Percentiles rank a stretch among this genome's conserved stretches.
Evolutionary conservation across 2,888 invertebrate genomes (phyloP).

Genomic region (Noctua comes): DNA sequence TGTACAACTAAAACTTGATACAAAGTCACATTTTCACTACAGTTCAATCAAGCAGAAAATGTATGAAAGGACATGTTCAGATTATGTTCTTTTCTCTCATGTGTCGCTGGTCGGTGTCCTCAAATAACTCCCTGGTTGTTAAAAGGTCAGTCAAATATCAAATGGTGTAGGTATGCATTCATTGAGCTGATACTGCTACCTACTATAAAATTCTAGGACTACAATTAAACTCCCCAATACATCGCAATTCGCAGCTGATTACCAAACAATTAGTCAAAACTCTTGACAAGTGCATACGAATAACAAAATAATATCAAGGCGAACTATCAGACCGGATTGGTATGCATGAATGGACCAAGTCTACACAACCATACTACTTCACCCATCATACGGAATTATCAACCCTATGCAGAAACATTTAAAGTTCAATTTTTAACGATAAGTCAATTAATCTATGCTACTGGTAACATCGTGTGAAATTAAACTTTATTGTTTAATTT

Average conservation of each 20-base stretch:
- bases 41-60: neutral
- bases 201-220: neutral
- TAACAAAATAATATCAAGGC: constrained; percentile 68
- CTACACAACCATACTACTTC: constrained; percentile 43
- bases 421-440: constrained; percentile 22
- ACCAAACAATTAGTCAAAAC: constrained; percentile 62
- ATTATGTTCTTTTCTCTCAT: neutral
- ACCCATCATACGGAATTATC: constrained; percentile 8
- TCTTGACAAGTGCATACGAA: constrained; percentile 63
- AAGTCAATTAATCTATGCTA: constrained; percentile 14
- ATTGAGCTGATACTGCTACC: neutral
- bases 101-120: neutral
- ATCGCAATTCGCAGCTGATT: constrained; percentile 46
- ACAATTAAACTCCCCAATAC: constrained; percentile 14
- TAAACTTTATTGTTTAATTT: neutral
- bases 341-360: constrained; percentile 66
- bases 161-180: neutral
- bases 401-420: neutral
- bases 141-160: neutral
- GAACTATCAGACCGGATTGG: constrained; percentile 62
- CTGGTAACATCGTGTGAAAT: neutral
- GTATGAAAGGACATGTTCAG: neutral
- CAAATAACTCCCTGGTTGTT: neutral
- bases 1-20: neutral
- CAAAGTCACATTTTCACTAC: no score